Base-by-base conservation (phyloP, 2,888 invertebrate genomes). In the Hoplodrina ambigua region DNA sequence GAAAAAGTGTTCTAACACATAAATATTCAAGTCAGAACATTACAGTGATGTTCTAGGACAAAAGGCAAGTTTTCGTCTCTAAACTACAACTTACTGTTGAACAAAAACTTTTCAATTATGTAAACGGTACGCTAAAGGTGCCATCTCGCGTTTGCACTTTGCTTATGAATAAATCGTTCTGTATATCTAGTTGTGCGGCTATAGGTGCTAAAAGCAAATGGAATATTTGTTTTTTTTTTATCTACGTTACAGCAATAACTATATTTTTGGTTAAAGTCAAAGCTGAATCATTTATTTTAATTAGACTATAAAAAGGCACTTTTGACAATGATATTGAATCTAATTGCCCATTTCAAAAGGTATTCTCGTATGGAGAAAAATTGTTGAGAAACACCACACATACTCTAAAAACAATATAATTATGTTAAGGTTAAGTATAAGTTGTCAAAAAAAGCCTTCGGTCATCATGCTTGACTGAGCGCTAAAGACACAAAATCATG, bases 161-260 rank as follows among this genome's bases (percentile, higher is more conserved):
- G 55, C 69, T 81, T 83, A 75, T 83, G 80, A 81, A 83, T 80
- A 83, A 77, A 83, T 74, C 69, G 69, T 58, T 76, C 17, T 69
- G 44, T 69, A 57, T 72, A 65, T 37, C 50, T 74, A 49, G 66
- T 56, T 76, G 20, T 33, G 6, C 11, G 56, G 30, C 17, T 10
- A 52, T 4, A 53, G 30, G 52, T 70, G 62, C 11, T 61, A 25
- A 61, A 60, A 61, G 52, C 20, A 20, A 44, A 8, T 44, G 33
- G 25, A 57, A 49, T 70, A 49, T 69, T 59, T 59, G 8, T 55
- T 10, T 44, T 19, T 49, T n/a, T 33, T n/a, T 25, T 25, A 37
- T 69, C 8, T n/a, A 19, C 7, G n/a, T 69, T 50, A 59, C 54
- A 30, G 53, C 1, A 37, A 46, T 37, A 8, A 37, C 8, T 37